Percentiles rank a stretch among this genome's conserved stretches.
Evolutionary conservation across 1,140 invertebrate genomes (phyloP).

Genomic region (Xylocopa sonorina): DNA sequence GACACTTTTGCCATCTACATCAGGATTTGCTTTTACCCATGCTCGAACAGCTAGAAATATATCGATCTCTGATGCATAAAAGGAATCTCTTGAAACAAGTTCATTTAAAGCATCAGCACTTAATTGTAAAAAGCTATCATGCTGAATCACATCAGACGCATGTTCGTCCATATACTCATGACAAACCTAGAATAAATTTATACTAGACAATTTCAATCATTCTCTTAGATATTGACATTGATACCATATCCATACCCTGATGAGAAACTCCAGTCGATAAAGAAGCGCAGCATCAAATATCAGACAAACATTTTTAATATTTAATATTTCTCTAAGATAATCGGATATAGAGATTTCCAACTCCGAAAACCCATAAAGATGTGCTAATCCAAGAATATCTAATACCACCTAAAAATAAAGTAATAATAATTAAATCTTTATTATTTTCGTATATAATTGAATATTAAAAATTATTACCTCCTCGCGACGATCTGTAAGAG

Average conservation of each 20-base stretch:
- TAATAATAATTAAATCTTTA: background rate
- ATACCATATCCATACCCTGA: slow-evolving; percentile 77
- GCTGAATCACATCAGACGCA: slow-evolving; percentile 91
- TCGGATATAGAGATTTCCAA: slow-evolving; percentile 95
- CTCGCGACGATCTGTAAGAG: slow-evolving; percentile 89
- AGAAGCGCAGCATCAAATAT: slow-evolving; percentile 95
- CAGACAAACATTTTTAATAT: slow-evolving; percentile 94
- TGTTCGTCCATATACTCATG: slow-evolving; percentile 94
- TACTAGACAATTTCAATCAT: slow-evolving; percentile 16
- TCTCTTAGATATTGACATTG: background rate
- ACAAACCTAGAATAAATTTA: slow-evolving; percentile 82
- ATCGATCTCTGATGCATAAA: slow-evolving; percentile 97
- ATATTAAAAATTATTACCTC: slow-evolving; percentile 66
- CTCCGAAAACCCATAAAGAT: slow-evolving; percentile 97
- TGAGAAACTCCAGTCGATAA: slow-evolving; percentile 86
- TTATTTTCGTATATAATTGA: background rate
- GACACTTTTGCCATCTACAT: slow-evolving; percentile 83
- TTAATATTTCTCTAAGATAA: slow-evolving; percentile 94
- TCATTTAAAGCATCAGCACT: slow-evolving; percentile 91
- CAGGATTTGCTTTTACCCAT: slow-evolving; percentile 92
- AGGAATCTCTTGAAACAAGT: slow-evolving; percentile 95
- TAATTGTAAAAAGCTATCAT: slow-evolving; percentile 92
- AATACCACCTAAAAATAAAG: slow-evolving; percentile 71
- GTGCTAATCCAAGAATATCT: slow-evolving; percentile 87
- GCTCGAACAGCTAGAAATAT: slow-evolving; percentile 94